Conservation (phyloP, 2,113 vertebrate species). For the Pipa parva region DNA sequence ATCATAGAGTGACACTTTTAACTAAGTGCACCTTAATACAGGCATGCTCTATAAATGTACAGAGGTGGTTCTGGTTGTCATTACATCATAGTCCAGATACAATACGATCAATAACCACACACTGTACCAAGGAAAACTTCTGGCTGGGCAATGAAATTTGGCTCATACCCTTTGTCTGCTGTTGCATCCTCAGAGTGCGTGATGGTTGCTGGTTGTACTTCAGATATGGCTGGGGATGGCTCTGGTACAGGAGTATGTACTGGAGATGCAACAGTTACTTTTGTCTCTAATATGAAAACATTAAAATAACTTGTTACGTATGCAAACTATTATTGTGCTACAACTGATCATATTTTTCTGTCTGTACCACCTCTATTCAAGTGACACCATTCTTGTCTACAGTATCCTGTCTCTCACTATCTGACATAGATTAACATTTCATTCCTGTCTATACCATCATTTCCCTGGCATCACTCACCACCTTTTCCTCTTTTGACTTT, state of each 20-base stretch:
- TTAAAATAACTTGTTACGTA: background rate
- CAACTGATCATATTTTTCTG: background rate
- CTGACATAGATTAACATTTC: too few relatives aligned
- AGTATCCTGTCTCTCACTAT: background rate
- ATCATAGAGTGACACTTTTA: background rate
- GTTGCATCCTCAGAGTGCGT: background rate
- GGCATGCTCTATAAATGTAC: background rate
- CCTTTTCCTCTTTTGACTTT: background rate
- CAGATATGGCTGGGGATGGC: background rate
- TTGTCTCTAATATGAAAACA: background rate
- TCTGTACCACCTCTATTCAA: background rate
- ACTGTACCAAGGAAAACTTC: too few relatives aligned
- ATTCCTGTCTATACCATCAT: background rate
- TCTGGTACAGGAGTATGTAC: background rate
- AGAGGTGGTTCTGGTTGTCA: too few relatives aligned
- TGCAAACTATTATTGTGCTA: background rate
- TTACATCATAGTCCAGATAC: too few relatives aligned
- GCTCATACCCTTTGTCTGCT: conserved; percentile 7
- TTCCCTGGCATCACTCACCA: background rate
- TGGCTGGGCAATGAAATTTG: background rate
- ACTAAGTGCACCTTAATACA: background rate
- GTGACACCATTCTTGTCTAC: too few relatives aligned
- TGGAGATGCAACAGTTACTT: background rate
- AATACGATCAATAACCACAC: too few relatives aligned
- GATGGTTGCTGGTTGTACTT: conserved; percentile 9